Evolutionary conservation across 1,140 invertebrate species (phyloP).

Genomic region (Phortica variegata): DNA sequence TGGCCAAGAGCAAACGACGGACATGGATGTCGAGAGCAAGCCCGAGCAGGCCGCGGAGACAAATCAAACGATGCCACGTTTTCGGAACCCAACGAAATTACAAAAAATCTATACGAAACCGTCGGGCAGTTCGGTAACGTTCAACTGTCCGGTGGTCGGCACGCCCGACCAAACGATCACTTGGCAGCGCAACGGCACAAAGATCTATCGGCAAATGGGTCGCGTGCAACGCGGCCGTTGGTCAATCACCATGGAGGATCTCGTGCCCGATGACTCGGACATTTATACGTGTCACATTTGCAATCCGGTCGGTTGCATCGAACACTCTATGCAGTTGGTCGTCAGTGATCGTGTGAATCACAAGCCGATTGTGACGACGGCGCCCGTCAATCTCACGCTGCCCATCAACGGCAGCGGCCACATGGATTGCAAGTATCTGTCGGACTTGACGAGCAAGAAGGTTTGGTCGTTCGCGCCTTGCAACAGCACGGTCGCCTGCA

Average conservation of each 20-base stretch:
- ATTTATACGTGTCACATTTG: constrained; percentile 85
- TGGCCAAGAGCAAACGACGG: neutral
- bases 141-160: constrained; percentile 70
- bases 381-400: constrained; percentile 37
- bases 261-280: constrained; percentile 74
- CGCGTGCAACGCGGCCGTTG: constrained; percentile 59
- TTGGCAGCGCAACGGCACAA: constrained; percentile 74
- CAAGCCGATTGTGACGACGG: constrained; percentile 36
- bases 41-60: neutral
- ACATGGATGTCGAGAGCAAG: neutral
- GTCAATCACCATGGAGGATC: constrained; percentile 71
- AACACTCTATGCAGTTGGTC: constrained; percentile 65
- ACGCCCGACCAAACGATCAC: constrained; percentile 75
- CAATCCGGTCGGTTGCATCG: constrained; percentile 76
- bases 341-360: constrained; percentile 51
- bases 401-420: constrained; percentile 33
- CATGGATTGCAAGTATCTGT: constrained; percentile 45
- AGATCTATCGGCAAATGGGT: constrained; percentile 63
- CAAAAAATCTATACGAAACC: constrained; percentile 61
- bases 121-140: constrained; percentile 66
- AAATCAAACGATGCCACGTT: constrained; percentile 20
- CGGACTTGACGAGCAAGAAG: constrained; percentile 44
- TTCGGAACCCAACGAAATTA: constrained; percentile 29
- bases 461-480: constrained; percentile 38
- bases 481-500: constrained; percentile 25